Percentiles rank a stretch among this genome's conserved stretches.
These are phyloP conservation scores for Athalia circularis DNA, from an alignment of 2,888 invertebrate species.

Conservation along the genomic window DNA sequence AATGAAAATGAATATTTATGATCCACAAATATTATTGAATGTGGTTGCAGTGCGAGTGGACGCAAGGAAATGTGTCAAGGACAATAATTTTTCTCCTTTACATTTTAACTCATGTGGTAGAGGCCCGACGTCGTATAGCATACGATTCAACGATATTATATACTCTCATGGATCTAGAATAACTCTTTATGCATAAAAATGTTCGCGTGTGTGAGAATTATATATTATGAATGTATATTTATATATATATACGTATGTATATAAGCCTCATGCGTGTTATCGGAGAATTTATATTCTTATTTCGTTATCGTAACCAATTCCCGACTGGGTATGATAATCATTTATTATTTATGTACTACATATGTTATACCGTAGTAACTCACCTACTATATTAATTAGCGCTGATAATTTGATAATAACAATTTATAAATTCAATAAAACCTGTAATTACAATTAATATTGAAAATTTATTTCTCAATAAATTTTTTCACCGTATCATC, in stretches of 20 bases:
- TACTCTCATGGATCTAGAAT: no score
- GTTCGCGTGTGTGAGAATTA: no score
- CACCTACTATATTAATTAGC: not conserved
- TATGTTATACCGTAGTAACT: not conserved
- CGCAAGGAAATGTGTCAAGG: constrained; percentile 36
- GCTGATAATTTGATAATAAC: no score
- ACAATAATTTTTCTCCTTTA: constrained; percentile 25
- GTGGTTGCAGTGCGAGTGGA: constrained; percentile 16
- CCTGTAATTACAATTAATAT: no score
- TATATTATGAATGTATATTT: not conserved
- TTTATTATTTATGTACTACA: not conserved
- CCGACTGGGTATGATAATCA: not conserved
- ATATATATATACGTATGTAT: not conserved
- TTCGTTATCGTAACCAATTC: constrained; percentile 17
- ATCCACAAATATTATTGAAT: constrained; percentile 40
- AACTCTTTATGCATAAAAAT: no score
- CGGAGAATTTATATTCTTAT: constrained; percentile 1
- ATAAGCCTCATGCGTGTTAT: not conserved
- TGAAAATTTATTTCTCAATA: no score
- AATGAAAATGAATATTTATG: constrained; percentile 43
- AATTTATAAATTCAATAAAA: no score
- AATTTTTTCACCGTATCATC: no score
- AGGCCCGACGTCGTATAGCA: not conserved
- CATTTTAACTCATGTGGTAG: not conserved
- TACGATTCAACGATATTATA: not conserved